A percentile compares a stretch with the other conserved stretches of the same genome.
phyloP scores from a whole-genome alignment of 2,888 invertebrate genomes.

The Sarcophaga carnaria region DNA sequence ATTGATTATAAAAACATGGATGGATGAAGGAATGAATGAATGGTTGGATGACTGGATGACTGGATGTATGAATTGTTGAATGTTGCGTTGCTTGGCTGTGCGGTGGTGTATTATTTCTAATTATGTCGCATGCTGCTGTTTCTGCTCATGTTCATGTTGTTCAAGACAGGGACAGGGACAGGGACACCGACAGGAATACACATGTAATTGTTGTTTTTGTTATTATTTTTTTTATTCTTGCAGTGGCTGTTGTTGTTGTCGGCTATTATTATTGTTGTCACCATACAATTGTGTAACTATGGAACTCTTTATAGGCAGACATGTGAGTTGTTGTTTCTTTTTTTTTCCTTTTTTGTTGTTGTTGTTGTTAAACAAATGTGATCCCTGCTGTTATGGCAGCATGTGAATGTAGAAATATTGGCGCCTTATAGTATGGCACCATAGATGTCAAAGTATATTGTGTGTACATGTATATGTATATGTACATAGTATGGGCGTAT shows the following conservation, averaged over 20 bases:
- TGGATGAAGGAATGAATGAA: constrained; percentile 6
- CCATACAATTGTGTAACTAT: not conserved
- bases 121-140: constrained; percentile 45
- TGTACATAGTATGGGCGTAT: not conserved
- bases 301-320: not conserved
- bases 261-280: not conserved
- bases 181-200: not conserved
- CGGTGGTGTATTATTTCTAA: constrained; percentile 47
- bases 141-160: constrained; percentile 49
- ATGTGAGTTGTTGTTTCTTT: not conserved
- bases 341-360: not conserved
- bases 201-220: not conserved
- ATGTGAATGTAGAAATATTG: constrained; percentile 73
- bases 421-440: constrained; percentile 75
- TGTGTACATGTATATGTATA: not conserved
- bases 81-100: constrained; percentile 9
- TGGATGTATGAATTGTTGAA: not conserved
- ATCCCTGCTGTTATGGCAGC: constrained; percentile 62
- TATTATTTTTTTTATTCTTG: not conserved
- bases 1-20: not conserved
- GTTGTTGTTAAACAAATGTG: not conserved
- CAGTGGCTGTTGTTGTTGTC: not conserved
- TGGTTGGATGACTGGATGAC: not conserved
- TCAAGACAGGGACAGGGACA: constrained; percentile 5
- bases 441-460: constrained; percentile 74